Percentiles rank a stretch among this genome's conserved stretches.
These are phyloP conservation scores for Conus ventricosus DNA, from an alignment of 1,140 invertebrate species.

Conservation along the genomic window DNA sequence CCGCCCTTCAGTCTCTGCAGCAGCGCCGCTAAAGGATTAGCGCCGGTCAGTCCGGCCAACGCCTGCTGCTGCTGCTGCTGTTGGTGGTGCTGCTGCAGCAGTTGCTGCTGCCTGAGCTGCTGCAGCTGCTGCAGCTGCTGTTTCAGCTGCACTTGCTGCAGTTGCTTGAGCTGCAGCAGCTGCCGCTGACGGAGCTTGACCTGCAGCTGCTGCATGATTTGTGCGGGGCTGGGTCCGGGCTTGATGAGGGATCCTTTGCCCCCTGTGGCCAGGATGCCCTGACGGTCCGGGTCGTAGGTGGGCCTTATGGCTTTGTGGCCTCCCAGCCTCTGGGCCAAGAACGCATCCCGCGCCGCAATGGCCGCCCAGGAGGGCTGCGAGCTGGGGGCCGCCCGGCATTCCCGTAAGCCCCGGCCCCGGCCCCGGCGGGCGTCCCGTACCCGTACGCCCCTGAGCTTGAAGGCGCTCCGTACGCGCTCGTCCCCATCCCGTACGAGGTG, in stretches of 20 bases:
- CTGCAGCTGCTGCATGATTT: slow-evolving; percentile 7
- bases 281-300: not conserved
- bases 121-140: slow-evolving; percentile 1
- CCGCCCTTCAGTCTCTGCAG: not conserved
- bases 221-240: not conserved
- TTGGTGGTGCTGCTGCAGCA: not conserved
- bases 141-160: not conserved
- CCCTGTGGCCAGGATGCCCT: slow-evolving; percentile 6
- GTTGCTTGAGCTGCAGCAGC: not conserved
- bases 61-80: not conserved
- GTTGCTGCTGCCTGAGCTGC: not conserved
- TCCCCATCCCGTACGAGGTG: not conserved
- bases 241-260: not conserved
- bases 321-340: not conserved
- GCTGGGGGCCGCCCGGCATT: not conserved
- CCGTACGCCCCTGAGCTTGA: not conserved
- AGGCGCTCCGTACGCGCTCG: not conserved
- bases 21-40: not conserved
- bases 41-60: not conserved
- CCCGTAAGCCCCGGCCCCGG: not conserved
- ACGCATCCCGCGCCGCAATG: not conserved
- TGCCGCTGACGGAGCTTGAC: not conserved
- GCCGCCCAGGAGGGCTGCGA: not conserved
- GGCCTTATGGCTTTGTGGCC: not conserved
- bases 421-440: not conserved